Base-by-base conservation (phyloP, 92 coral and sea anemone species). In the Siderastrea siderea region DNA sequence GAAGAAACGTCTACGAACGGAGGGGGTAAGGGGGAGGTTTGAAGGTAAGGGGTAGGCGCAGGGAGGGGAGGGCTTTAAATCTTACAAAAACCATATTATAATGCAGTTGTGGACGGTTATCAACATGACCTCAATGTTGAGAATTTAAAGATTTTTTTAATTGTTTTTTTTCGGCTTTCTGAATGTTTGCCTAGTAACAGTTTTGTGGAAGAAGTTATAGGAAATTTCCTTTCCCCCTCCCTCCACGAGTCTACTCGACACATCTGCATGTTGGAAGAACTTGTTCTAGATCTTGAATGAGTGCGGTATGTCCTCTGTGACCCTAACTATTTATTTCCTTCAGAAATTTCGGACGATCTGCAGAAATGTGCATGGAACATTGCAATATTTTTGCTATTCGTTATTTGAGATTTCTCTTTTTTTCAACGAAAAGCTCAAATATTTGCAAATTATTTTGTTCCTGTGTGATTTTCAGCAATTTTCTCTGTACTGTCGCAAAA, bases 401-500 rank as follows among this genome's bases (percentile, higher is more conserved):
- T 4, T 17, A 65, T 19, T 57, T 12, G 0, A 12, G 12, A 1
- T 75, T 38, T 8, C 48, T 4, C 14, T 1, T 12, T 45, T 7
- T 50, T 13, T 9, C n/a, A 1, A 2, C 44, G 48, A 15, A 47
- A 3, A 71, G 44, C 4, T 71, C 43, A 5, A 1, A 26, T 4
- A 71, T 5, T 13, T 71, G 3, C 2, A 71, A 47, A 9, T 68
- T 19, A 52, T 10, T 9, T 17, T 74, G 3, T 44, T 50, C 3
- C 11, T 1, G 19, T 11, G 8, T 19, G 61, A 74, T 74, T 19
- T 9, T 10, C 26, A 1, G 67, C 3, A 12, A 78, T 48, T 52
- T 78, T 78, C 83, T 78, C 46, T 48, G 19, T 47, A 78, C 83
- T 58, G 2, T 9, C 13, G 47, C n/a, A 15, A 62, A 47, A 61